phyloP scores from a whole-genome alignment of 2,113 vertebrate species.

The Labeo rohita region DNA sequence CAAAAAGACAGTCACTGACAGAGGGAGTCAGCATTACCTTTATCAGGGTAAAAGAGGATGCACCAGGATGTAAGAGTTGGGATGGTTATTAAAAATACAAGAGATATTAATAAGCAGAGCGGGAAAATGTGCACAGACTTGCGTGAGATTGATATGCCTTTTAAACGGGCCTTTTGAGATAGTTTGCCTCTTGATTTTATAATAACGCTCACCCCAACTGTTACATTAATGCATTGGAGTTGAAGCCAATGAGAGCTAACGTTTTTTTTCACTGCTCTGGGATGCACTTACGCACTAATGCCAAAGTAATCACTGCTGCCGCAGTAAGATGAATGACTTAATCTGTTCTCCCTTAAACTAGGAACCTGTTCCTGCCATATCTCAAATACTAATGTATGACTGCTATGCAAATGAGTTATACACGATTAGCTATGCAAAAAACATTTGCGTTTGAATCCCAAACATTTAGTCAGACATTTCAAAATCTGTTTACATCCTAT shows the following conservation, averaged over 20 bases:
- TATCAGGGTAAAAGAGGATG: conserved; percentile 11
- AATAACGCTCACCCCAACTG: conserved; percentile 7
- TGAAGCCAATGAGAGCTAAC: conserved; percentile 19
- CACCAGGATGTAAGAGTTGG: background rate
- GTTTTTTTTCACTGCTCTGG: conserved; percentile 51
- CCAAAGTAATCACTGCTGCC: conserved; percentile 79
- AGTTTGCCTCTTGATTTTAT: conserved; percentile 29
- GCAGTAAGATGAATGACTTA: conserved; percentile 51
- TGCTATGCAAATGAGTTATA: conserved; percentile 20
- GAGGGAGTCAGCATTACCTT: background rate
- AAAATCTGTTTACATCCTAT: conserved; percentile 15
- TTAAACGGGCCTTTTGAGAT: conserved; percentile 15
- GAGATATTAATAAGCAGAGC: background rate
- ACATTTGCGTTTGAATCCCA: conserved; percentile 12
- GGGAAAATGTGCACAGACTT: background rate
- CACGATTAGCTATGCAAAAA: conserved; percentile 51
- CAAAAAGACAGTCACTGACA: background rate
- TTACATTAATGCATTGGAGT: conserved; percentile 20
- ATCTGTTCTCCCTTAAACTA: conserved; percentile 28
- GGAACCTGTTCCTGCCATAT: conserved; percentile 60
- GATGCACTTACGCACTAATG: conserved; percentile 75
- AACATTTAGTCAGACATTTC: conserved; percentile 39
- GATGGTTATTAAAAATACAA: background rate
- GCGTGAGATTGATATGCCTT: conserved; percentile 2
- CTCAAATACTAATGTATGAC: conserved; percentile 26